Evolutionary conservation across 1,140 invertebrate genomes (phyloP).

Genomic region (Sycobia sp.): DNA sequence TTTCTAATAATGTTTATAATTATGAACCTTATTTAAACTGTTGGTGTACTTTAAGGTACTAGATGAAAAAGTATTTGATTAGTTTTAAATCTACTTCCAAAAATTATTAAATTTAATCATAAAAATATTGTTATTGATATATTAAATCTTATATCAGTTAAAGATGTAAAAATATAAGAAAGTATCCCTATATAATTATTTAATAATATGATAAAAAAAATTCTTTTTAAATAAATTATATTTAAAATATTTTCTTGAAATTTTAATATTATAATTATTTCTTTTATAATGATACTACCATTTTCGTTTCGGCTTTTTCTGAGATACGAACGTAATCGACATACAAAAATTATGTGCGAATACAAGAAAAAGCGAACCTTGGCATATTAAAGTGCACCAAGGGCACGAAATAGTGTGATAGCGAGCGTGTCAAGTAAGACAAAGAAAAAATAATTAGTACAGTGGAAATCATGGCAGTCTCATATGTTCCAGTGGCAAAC

Average conservation of each 20-base stretch:
- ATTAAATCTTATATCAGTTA: constrained; percentile 66
- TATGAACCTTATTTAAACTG: constrained; percentile 70
- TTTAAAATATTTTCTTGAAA: constrained; percentile 65
- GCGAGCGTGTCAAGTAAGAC: too few species aligned
- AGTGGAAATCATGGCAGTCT: too few species aligned
- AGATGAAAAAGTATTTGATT: constrained; percentile 67
- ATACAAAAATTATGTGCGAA: too few species aligned
- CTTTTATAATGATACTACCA: constrained; percentile 53
- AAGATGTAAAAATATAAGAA: constrained; percentile 70
- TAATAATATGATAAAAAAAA: constrained; percentile 64
- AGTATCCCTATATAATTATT: constrained; percentile 71
- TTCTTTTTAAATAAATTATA: constrained; percentile 59
- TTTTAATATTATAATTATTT: constrained; percentile 50
- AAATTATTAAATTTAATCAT: constrained; percentile 68
- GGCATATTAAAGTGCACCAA: too few species aligned
- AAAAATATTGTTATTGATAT: constrained; percentile 64
- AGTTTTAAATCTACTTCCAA: constrained; percentile 64
- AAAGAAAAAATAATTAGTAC: too few species aligned
- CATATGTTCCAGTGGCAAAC: too few species aligned
- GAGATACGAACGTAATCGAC: too few species aligned
- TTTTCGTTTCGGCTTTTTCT: too few species aligned
- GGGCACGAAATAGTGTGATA: too few species aligned
- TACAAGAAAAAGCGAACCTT: too few species aligned
- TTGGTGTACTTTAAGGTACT: constrained; percentile 66
- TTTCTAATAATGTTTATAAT: constrained; percentile 67